Conservation (phyloP, 1,140 invertebrate species). For the Apis laboriosa region DNA sequence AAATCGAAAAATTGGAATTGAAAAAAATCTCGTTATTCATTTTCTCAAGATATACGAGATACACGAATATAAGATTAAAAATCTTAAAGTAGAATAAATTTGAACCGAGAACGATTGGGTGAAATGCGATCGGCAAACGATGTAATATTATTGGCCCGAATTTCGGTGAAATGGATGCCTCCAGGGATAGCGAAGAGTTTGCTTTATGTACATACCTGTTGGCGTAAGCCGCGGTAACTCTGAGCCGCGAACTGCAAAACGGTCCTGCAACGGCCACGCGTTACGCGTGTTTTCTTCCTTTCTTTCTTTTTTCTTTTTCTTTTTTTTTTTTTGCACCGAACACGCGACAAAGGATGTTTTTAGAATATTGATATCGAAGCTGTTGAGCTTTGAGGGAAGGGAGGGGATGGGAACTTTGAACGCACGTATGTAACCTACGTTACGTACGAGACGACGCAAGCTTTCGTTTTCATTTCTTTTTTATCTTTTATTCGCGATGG, state of each 20-base stretch:
- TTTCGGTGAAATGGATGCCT: conserved; percentile 1
- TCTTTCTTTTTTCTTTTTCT: background rate
- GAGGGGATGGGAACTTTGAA: conserved; percentile 52
- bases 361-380: conserved; percentile 81
- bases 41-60: too few species aligned
- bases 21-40: too few species aligned
- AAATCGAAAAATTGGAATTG: too few species aligned
- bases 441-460: conserved; percentile 19
- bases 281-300: conserved; percentile 28
- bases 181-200: background rate
- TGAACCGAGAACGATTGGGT: too few species aligned
- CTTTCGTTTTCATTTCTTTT: conserved; percentile 53
- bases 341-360: conserved; percentile 79
- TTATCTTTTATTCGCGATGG: conserved; percentile 39
- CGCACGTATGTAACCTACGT: conserved; percentile 10
- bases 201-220: conserved; percentile 31
- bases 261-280: conserved; percentile 8
- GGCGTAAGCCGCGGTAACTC: background rate
- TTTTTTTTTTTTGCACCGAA: conserved; percentile 54
- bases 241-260: conserved; percentile 19
- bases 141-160: too few species aligned
- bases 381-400: conserved; percentile 44
- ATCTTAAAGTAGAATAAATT: too few species aligned
- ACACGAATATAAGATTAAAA: too few species aligned
- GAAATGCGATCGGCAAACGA: too few species aligned